Conservation (phyloP, 1,140 invertebrate species). For the Araneus ventricosus region DNA sequence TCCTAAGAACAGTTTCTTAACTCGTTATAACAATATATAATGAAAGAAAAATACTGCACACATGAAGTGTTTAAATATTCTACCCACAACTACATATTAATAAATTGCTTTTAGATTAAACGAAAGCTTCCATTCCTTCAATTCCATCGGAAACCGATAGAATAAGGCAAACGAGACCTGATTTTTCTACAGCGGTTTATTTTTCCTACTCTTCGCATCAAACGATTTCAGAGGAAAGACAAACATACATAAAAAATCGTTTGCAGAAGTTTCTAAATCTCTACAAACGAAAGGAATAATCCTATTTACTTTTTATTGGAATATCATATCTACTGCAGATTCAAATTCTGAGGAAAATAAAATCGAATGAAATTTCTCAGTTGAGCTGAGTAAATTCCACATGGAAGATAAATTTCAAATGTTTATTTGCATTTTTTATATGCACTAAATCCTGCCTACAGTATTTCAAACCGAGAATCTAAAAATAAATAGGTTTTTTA, state of each 20-base stretch:
- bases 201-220: neutral
- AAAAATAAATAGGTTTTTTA: neutral
- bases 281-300: neutral
- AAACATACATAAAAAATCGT: neutral
- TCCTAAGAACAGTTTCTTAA: too few relatives aligned
- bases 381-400: neutral
- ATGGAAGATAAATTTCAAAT: neutral
- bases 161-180: neutral
- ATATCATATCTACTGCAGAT: neutral
- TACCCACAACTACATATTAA: neutral
- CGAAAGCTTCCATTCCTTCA: neutral
- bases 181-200: neutral
- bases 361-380: neutral
- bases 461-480: neutral
- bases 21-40: too few relatives aligned
- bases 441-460: neutral
- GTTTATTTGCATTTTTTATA: neutral
- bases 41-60: too few relatives aligned
- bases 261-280: neutral
- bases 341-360: neutral
- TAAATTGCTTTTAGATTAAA: neutral
- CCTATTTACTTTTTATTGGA: neutral
- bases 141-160: neutral
- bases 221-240: neutral
- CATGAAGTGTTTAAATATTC: neutral